Evolutionary conservation across 1,140 invertebrate genomes (phyloP).

Genomic region (Aricia agestis): DNA sequence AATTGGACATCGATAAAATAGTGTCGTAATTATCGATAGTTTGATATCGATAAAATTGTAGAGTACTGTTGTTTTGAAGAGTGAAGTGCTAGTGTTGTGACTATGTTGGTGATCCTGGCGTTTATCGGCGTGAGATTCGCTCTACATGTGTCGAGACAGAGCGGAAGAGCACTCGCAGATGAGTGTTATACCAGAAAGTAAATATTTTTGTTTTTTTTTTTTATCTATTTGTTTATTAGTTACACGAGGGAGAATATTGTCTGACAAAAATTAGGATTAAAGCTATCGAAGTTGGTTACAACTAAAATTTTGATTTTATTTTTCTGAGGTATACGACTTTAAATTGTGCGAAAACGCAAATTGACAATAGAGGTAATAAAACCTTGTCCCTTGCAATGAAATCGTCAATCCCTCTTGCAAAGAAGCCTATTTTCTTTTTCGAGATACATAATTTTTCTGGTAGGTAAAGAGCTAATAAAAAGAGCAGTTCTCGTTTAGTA

Average conservation of each 20-base stretch:
- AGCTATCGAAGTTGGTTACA: neutral
- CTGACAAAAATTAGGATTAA: neutral
- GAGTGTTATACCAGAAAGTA: constrained; percentile 72
- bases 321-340: too few relatives aligned
- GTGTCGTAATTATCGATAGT: neutral
- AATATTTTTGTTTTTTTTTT: constrained; percentile 37
- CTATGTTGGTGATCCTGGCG: constrained; percentile 67
- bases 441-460: too few relatives aligned
- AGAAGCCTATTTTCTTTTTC: too few relatives aligned
- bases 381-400: too few relatives aligned
- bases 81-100: constrained; percentile 27
- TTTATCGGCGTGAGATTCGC: constrained; percentile 67
- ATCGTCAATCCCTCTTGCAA: too few relatives aligned
- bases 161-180: constrained; percentile 54
- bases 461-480: too few relatives aligned
- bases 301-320: too few relatives aligned
- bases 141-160: constrained; percentile 68
- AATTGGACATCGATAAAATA: neutral
- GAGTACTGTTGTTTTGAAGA: neutral
- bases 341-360: too few relatives aligned
- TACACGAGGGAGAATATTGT: constrained; percentile 10
- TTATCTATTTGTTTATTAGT: constrained; percentile 7
- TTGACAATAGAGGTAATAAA: too few relatives aligned
- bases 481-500: too few relatives aligned
- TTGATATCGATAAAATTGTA: neutral